Evolutionary conservation across 2,888 invertebrate genomes (phyloP).

Genomic region (Drosophila putrida): DNA sequence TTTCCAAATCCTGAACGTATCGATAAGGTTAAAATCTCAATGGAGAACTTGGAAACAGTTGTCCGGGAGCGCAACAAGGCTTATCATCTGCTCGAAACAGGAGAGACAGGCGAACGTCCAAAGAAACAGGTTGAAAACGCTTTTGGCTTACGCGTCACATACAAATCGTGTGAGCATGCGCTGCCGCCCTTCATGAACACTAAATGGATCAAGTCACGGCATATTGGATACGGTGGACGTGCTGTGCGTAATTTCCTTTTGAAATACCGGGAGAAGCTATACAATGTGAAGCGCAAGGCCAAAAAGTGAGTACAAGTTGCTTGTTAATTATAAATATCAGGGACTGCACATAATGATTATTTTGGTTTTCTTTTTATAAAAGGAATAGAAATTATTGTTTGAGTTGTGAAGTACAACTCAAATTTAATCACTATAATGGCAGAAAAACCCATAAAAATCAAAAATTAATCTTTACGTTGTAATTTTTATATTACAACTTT

Average conservation of each 20-base stretch:
- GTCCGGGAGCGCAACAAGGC: conserved; percentile 97
- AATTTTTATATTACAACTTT: too few species aligned
- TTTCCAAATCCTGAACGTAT: conserved; percentile 97
- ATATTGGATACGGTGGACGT: conserved; percentile 87
- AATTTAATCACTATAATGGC: too few species aligned
- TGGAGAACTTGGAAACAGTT: conserved; percentile 96
- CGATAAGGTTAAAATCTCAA: conserved; percentile 97
- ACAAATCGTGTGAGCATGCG: conserved; percentile 88
- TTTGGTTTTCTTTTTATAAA: too few species aligned
- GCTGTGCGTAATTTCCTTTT: conserved; percentile 89
- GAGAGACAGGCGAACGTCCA: conserved; percentile 92
- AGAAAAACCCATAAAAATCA: too few species aligned
- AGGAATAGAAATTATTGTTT: too few species aligned
- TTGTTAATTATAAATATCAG: too few species aligned
- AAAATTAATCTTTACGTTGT: too few species aligned
- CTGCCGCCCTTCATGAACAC: conserved; percentile 90
- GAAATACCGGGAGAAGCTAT: conserved; percentile 89
- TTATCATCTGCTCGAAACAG: conserved; percentile 95
- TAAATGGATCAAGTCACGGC: conserved; percentile 88
- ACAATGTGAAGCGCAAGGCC: conserved; percentile 87
- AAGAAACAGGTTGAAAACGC: conserved; percentile 87
- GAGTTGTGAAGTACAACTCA: too few species aligned
- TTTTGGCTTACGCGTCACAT: conserved; percentile 88
- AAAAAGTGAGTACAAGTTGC: conserved; percentile 85
- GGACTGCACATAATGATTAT: too few species aligned